phyloP scores from a whole-genome alignment of 2,113 vertebrate species.

The Nesoenas mayeri region DNA sequence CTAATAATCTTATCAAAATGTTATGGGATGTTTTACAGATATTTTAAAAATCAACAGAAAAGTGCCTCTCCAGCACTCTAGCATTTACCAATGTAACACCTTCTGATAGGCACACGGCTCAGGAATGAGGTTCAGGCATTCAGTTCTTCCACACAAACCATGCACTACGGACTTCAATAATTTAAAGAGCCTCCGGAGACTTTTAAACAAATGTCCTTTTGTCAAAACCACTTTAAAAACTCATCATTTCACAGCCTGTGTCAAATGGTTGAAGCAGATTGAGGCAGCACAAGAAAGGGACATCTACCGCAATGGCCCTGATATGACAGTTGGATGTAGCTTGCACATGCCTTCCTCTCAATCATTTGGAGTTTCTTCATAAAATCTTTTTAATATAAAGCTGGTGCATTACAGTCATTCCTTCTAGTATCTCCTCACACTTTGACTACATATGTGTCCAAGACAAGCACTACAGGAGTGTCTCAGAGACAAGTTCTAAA shows the following conservation, averaged over 20 bases:
- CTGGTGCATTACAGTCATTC: not conserved
- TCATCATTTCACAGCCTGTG: not conserved
- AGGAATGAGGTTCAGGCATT: not conserved
- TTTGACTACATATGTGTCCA: not conserved
- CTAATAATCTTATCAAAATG: not conserved
- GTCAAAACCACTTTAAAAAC: not conserved
- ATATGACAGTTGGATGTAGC: fast-evolving
- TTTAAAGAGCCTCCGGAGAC: not conserved
- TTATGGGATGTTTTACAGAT: not conserved
- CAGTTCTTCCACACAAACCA: not conserved
- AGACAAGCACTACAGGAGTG: not conserved
- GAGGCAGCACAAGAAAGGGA: not conserved
- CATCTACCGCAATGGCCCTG: not conserved
- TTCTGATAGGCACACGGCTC: not conserved
- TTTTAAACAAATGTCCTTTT: not conserved
- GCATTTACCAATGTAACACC: not conserved
- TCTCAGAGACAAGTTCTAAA: not conserved
- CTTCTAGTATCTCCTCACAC: not conserved
- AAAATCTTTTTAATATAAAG: not conserved
- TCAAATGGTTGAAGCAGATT: not conserved
- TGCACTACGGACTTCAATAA: not conserved
- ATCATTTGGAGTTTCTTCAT: not conserved
- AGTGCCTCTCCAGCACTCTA: not conserved
- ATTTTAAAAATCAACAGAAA: not conserved
- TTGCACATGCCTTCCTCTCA: not conserved